Conservation (phyloP, 2,113 vertebrate species). For the Poeciliopsis prolifica region DNA sequence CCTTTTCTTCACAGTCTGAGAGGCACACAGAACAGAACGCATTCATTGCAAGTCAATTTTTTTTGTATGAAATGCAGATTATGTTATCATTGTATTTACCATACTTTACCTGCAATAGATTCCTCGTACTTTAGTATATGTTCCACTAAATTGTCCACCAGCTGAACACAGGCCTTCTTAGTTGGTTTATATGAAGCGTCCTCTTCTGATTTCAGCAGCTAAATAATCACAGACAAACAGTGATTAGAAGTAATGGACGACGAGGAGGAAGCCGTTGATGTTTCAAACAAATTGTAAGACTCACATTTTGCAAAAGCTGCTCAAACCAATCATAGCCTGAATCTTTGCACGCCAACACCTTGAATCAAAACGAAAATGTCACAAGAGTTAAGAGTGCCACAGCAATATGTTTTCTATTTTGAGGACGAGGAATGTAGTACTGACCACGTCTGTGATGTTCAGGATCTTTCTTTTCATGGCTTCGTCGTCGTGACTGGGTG, state of each 20-base stretch:
- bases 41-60: background rate
- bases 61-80: background rate
- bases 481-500: conserved; percentile 92
- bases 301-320: conserved; percentile 97
- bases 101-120: conserved; percentile 87
- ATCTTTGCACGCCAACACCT: conserved; percentile 97
- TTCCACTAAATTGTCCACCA: conserved; percentile 98
- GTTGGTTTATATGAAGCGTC: conserved; percentile 97
- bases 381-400: background rate
- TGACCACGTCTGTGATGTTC: conserved; percentile 98
- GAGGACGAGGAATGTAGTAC: conserved; percentile 23
- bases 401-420: background rate
- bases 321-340: conserved; percentile 99
- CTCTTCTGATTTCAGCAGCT: conserved; percentile 96
- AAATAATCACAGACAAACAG: background rate
- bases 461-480: conserved; percentile 97
- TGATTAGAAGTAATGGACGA: conserved; percentile 6
- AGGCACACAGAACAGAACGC: conserved; percentile 9
- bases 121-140: conserved; percentile 97
- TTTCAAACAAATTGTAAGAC: conserved; percentile 49
- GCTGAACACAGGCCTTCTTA: conserved; percentile 95
- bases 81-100: background rate
- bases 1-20: conserved; percentile 87
- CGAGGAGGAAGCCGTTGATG: background rate
- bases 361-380: conserved; percentile 19